These are phyloP conservation scores for Chironex yamaguchii DNA, from an alignment of 30 jellyfish, hydroid and myxozoan genomes.

Conservation along the genomic window DNA sequence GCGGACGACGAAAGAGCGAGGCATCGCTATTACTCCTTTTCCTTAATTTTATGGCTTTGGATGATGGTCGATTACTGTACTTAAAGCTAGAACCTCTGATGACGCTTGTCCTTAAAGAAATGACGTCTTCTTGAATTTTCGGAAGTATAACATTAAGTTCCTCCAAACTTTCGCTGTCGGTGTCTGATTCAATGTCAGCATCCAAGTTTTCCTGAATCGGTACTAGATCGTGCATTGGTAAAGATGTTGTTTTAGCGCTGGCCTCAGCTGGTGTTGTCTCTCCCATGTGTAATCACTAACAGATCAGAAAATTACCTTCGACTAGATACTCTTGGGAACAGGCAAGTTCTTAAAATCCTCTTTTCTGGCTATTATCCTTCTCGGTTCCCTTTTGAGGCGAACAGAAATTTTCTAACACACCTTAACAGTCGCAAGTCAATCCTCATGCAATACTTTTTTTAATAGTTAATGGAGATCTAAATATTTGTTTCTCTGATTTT, in stretches of 20 bases:
- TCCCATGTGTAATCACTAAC: neutral
- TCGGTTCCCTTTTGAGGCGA: too few relatives aligned
- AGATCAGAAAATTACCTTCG: too few relatives aligned
- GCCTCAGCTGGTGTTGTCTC: neutral
- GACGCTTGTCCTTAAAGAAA: neutral
- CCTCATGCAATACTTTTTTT: too few relatives aligned
- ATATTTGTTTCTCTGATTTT: too few relatives aligned
- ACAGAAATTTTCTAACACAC: too few relatives aligned
- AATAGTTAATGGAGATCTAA: too few relatives aligned
- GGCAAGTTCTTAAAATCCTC: too few relatives aligned
- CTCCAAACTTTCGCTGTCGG: neutral
- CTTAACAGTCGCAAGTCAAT: too few relatives aligned
- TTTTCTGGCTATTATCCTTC: too few relatives aligned
- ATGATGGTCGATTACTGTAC: neutral
- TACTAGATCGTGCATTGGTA: neutral
- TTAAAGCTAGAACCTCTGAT: neutral
- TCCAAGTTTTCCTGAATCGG: neutral
- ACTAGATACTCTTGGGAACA: too few relatives aligned
- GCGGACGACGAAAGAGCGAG: neutral
- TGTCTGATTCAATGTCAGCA: neutral
- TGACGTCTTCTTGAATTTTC: neutral
- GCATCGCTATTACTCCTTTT: neutral
- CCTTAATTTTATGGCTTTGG: neutral
- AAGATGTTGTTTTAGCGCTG: neutral
- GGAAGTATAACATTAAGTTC: neutral